phyloP scores from a whole-genome alignment of 1,140 invertebrate genomes.

The Drosophila athabasca region DNA sequence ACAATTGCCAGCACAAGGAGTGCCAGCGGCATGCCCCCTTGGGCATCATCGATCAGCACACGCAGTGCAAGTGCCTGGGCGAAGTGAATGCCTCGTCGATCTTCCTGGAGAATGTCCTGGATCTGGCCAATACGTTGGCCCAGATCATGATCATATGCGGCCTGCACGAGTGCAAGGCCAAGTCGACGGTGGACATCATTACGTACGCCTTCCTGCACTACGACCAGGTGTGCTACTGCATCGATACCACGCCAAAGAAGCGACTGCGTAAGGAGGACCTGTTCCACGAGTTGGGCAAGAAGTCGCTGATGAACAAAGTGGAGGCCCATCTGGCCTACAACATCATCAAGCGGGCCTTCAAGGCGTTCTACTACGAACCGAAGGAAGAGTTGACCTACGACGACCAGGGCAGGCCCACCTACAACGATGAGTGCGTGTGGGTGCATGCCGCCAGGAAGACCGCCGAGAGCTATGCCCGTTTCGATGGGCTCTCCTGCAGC shows the following conservation, averaged over 20 bases:
- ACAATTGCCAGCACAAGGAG: slow-evolving; percentile 75
- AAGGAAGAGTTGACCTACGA: slow-evolving; percentile 66
- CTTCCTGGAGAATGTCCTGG: slow-evolving; percentile 76
- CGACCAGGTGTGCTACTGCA: slow-evolving; percentile 78
- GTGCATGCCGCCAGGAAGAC: slow-evolving; percentile 75
- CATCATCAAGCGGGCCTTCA: slow-evolving; percentile 78
- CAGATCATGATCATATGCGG: slow-evolving; percentile 81
- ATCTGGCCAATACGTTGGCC: slow-evolving; percentile 70
- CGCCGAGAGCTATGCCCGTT: slow-evolving; percentile 73
- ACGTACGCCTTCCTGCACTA: slow-evolving; percentile 78
- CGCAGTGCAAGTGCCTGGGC: slow-evolving; percentile 72
- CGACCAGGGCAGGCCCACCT: slow-evolving; percentile 63
- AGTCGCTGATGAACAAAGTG: slow-evolving; percentile 80
- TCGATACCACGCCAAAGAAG: slow-evolving; percentile 75
- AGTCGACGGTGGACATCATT: slow-evolving; percentile 73
- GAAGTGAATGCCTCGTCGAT: slow-evolving; percentile 79
- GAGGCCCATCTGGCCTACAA: slow-evolving; percentile 76
- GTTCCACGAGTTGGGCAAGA: slow-evolving; percentile 77
- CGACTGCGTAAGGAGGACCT: slow-evolving; percentile 75
- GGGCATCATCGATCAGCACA: slow-evolving; percentile 72
- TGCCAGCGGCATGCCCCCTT: slow-evolving; percentile 72
- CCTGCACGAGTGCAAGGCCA: slow-evolving; percentile 80
- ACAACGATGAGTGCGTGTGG: slow-evolving; percentile 78
- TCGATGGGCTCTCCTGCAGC: slow-evolving; percentile 70
- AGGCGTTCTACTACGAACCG: slow-evolving; percentile 78